Conservation (phyloP, 2,797 vertebrate species). For the Bufotes viridis region DNA sequence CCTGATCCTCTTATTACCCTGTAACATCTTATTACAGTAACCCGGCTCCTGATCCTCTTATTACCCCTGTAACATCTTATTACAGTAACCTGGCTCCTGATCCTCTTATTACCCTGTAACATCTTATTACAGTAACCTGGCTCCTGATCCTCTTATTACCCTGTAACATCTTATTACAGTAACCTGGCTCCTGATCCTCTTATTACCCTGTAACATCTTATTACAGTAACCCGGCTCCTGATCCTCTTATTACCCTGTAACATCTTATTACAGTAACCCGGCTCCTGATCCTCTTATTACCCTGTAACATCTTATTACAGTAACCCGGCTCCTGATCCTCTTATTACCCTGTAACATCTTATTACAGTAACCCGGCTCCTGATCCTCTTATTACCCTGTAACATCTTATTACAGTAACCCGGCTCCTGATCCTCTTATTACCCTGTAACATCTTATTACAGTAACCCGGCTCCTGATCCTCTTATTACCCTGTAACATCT, state of each 20-base stretch:
- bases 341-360: background rate
- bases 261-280: conserved; percentile 28
- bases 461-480: conserved; percentile 9
- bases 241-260: no score
- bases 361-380: conserved; percentile 11
- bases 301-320: conserved; percentile 9
- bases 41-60: background rate
- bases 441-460: conserved; percentile 1
- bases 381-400: background rate
- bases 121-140: background rate
- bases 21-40: background rate
- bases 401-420: background rate
- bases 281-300: conserved; percentile 19
- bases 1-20: no score
- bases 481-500: conserved; percentile 1
- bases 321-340: conserved; percentile 1
- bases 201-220: conserved; percentile 15
- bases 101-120: conserved; percentile 3
- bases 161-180: conserved; percentile 18
- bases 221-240: conserved; percentile 20
- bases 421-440: conserved; percentile 3
- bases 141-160: conserved; percentile 3
- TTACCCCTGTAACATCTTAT: background rate
- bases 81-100: background rate
- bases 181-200: background rate